These are phyloP conservation scores for Fregetta grallaria DNA, from an alignment of 2,113 vertebrate genomes.

Conservation along the genomic window DNA sequence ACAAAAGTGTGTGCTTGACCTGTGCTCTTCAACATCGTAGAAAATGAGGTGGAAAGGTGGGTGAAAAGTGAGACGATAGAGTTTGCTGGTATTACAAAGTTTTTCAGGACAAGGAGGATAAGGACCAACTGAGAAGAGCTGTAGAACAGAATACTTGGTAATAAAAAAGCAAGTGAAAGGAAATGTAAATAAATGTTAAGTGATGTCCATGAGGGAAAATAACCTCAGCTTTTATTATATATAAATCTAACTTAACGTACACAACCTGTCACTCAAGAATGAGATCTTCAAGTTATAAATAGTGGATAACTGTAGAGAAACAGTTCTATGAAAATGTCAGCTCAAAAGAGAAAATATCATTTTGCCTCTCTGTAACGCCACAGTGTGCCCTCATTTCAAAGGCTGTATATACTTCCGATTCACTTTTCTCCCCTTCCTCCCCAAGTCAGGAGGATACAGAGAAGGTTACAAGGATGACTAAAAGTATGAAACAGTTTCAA, in stretches of 20 bases:
- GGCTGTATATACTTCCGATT: neutral
- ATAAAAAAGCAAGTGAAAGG: neutral
- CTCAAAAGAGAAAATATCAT: neutral
- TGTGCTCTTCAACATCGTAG: neutral
- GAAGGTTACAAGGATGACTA: neutral
- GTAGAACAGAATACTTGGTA: neutral
- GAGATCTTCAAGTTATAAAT: neutral
- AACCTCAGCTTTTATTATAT: neutral
- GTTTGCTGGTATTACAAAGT: neutral
- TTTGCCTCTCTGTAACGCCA: neutral
- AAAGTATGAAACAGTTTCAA: neutral
- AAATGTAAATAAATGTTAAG: neutral
- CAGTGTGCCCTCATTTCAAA: neutral
- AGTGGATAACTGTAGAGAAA: neutral
- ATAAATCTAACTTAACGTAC: neutral
- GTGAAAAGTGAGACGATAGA: neutral
- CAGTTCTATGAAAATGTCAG: neutral
- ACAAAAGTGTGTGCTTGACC: neutral
- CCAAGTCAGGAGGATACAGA: neutral
- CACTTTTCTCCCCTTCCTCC: neutral
- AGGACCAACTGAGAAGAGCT: neutral
- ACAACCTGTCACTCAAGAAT: neutral
- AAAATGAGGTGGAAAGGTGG: neutral
- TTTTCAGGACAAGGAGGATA: neutral
- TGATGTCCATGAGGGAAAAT: neutral